Conservation (phyloP, 2,113 vertebrate species). For the Chaenogobius annularis region DNA sequence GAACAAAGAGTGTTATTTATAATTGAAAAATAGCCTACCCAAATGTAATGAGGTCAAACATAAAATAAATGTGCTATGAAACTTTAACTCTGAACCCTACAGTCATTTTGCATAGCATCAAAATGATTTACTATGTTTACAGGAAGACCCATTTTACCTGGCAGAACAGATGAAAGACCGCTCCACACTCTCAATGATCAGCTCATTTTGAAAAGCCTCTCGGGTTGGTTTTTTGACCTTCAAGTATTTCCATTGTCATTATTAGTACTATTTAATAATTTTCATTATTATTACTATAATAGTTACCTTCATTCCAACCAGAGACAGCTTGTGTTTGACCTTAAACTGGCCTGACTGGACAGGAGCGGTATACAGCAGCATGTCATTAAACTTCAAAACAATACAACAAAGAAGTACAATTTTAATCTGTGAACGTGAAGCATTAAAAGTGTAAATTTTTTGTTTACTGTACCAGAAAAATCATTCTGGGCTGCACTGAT, state of each 20-base stretch:
- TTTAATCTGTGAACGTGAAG: not conserved
- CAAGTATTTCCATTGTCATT: slow-evolving; percentile 32
- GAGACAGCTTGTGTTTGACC: slow-evolving; percentile 91
- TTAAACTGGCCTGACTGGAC: slow-evolving; percentile 93
- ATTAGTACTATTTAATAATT: not conserved
- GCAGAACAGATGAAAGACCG: slow-evolving; percentile 97
- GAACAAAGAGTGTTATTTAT: slow-evolving; percentile 8
- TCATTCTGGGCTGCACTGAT: slow-evolving; percentile 96
- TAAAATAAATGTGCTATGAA: not conserved
- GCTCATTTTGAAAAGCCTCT: slow-evolving; percentile 94
- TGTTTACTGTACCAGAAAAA: slow-evolving; percentile 87
- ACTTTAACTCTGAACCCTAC: not conserved
- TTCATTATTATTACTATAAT: not conserved
- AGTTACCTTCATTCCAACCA: slow-evolving; percentile 95
- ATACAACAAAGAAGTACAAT: not conserved
- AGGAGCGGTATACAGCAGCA: slow-evolving; percentile 90
- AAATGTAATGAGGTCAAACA: not conserved
- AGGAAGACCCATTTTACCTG: slow-evolving; percentile 74
- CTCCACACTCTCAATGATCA: slow-evolving; percentile 97
- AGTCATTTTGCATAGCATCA: not conserved
- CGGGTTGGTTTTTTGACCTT: slow-evolving; percentile 96
- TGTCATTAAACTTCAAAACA: slow-evolving; percentile 87
- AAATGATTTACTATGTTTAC: not conserved
- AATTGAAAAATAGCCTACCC: not conserved
- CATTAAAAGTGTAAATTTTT: not conserved